Base-by-base conservation (phyloP, 2,888 invertebrate genomes). In the Marasmarcha lunaedactyla region DNA sequence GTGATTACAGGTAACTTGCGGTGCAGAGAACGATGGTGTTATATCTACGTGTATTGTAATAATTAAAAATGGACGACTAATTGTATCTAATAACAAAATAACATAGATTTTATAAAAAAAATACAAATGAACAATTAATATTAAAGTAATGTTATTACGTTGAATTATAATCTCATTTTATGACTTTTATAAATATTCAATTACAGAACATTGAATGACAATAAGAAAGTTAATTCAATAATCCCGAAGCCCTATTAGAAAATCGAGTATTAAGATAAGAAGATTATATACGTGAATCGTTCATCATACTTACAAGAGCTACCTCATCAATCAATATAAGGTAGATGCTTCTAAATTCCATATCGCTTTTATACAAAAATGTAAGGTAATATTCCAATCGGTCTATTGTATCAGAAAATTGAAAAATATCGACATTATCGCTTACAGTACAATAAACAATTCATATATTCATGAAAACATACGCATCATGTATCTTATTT, bases 331-430 rank as follows among this genome's bases (percentile, higher is more conserved):
- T 64, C 63, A 63, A 54, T 53, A 50, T 9, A 30, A 30, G 30
- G 9, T n/a, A 11, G 30, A 9, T n/a, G n/a, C 30, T n/a, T n/a
- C 30, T 30, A 30, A 30, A 30, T 30, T 30, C 30, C 4, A 10
- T 30, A 30, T 11, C 30, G 45, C 50, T 51, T 51, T 46, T 46
- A 52, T 59, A 63, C 63, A 61, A 51, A 71, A 72, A 67, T 74
- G 59, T 61, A 46, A 38, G 33, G 46, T 49, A 55, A 60, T 59
- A 67, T 58, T 20, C 61, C 63, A 71, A 72, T 66, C 71, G 59
- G 59, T 48, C 71, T 70, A 72, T 73, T 78, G 73, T 77, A 57
- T 64, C 64, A 71, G 78, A 77, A 79, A 79, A 79, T 79, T 76
- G 74, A 77, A 79, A 78, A 71, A 72, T 74, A 74, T 63, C 68